phyloP scores from a whole-genome alignment of 35 echinoderm and acorn worm species.

The Apostichopus californicus region DNA sequence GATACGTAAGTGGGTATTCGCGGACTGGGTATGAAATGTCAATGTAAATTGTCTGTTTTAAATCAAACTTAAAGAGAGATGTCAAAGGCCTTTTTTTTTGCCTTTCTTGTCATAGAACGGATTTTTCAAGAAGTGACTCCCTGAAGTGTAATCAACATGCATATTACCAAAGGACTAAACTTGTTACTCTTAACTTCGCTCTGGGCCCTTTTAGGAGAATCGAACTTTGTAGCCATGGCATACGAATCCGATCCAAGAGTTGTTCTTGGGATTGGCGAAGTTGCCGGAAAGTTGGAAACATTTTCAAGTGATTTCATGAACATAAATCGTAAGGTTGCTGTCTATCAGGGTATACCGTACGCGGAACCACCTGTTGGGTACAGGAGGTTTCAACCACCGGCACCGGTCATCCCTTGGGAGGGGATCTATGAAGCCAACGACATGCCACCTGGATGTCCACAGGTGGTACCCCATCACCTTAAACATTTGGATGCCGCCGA shows the following conservation, averaged over 20 bases:
- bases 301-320: constrained; percentile 44
- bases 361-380: constrained; percentile 54
- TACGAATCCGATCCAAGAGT: constrained; percentile 38
- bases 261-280: not conserved
- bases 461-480: not conserved
- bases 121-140: not conserved
- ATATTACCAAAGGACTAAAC: not conserved
- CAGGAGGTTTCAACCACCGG: constrained; percentile 19
- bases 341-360: constrained; percentile 57
- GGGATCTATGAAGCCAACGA: constrained; percentile 33
- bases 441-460: constrained; percentile 21
- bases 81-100: not conserved
- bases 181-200: not conserved
- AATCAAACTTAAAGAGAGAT: not conserved
- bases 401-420: not conserved
- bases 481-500: constrained; percentile 14
- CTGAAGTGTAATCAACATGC: not conserved
- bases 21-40: not conserved
- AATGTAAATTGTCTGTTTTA: no score
- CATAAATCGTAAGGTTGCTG: not conserved
- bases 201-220: not conserved
- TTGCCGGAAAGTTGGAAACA: constrained; percentile 1
- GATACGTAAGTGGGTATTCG: no score
- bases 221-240: not conserved
- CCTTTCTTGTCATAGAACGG: not conserved